Evolutionary conservation across 2,113 vertebrate genomes (phyloP), one percentile per base, ranked within the genome.

Genomic region (Ursus arctos): DNA sequence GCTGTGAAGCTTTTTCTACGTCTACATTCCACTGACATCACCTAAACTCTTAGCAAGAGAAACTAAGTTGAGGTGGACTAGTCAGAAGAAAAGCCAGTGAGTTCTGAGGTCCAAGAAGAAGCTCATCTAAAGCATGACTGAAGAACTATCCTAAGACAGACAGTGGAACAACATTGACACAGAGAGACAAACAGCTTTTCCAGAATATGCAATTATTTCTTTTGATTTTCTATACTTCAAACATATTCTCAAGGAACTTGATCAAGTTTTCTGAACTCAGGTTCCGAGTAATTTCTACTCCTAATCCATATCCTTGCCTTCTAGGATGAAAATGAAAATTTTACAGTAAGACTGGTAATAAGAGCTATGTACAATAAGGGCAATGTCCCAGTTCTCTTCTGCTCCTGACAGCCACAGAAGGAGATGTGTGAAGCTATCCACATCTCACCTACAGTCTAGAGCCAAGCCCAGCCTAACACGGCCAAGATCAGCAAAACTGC

Each of bases 291-390:
- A 61, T 92, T 92, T 55, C 33, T 85, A 77, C 92, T 55, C 40
- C n/a, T 83, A 90, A 87, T 40, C 13, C 55, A 71, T 79, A 74
- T 3, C 49, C 31, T 80, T 67, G 36, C 16, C 24, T 81, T 92
- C 28, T 53, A 88, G 59, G 51, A 88, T 22, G 80, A 55, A 86
- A 95, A 91, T 40, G 53, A 40, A 90, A 77, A 79, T 96, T 91
- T 94, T 86, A 36, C 21, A 74, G 36, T 59, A 81, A 5, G 33
- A 43, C 18, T 65, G 8, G 31, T 76, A 88, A 57, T 93, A 49
- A 81, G 6, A 82, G 8, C 2, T 67, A 69, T 91, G 26, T 93
- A 31, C 10, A 65, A 79, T 12, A 72, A 49, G 22, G 6, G 7
- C 9, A 18, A 88, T 33, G 33, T 4, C 31, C 43, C 26, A 16